Evolutionary conservation across 1,140 invertebrate genomes (phyloP).

Genomic region (Leptonema lineaticorne): DNA sequence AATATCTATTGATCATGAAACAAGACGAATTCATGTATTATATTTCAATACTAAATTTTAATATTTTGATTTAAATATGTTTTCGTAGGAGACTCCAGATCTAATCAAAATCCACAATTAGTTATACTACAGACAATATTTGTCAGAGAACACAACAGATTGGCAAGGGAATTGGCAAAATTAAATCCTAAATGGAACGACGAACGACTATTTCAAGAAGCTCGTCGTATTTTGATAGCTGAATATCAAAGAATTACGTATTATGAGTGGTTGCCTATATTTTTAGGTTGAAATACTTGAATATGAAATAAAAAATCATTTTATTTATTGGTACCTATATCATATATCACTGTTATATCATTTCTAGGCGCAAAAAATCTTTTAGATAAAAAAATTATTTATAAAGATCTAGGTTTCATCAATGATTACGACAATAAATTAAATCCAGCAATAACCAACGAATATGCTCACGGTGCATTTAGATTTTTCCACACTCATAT

Average conservation of each 20-base stretch:
- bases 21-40: not conserved
- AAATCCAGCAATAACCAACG: conserved; percentile 63
- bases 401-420: conserved; percentile 56
- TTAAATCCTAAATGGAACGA: conserved; percentile 67
- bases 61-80: not conserved
- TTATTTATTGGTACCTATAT: not conserved
- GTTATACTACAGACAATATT: conserved; percentile 62
- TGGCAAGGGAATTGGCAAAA: conserved; percentile 57
- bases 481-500: conserved; percentile 86
- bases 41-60: not conserved
- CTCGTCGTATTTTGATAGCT: conserved; percentile 60
- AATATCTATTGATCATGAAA: not conserved
- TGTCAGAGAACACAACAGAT: conserved; percentile 67
- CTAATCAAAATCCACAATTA: conserved; percentile 63
- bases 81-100: conserved; percentile 60
- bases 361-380: conserved; percentile 8
- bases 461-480: conserved; percentile 71
- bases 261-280: conserved; percentile 61
- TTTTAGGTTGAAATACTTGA: too few species aligned
- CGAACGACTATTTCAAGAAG: conserved; percentile 63
- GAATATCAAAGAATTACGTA: conserved; percentile 62
- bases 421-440: conserved; percentile 67
- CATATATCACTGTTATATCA: not conserved
- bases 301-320: too few species aligned
- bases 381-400: conserved; percentile 16